Percentiles rank a stretch among this genome's conserved stretches.
These are phyloP conservation scores for Xerus rutilus DNA, from an alignment of 2,797 vertebrate species.

Conservation along the genomic window DNA sequence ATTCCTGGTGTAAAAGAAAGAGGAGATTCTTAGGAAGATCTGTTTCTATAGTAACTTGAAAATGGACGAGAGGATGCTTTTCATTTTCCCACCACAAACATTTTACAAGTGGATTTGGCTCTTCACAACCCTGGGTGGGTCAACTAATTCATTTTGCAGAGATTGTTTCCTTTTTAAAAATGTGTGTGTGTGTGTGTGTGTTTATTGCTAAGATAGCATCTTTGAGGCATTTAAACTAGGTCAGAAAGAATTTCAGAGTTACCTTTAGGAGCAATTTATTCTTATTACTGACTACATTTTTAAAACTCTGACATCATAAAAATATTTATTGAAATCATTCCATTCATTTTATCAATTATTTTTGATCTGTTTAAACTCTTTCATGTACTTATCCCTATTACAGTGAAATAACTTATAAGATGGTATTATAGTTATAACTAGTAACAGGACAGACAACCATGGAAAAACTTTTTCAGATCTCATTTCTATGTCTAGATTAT, in stretches of 20 bases:
- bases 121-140: slow-evolving; percentile 4
- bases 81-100: slow-evolving; percentile 37
- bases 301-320: not conserved
- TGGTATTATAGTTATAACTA: not conserved
- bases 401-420: not conserved
- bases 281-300: not conserved
- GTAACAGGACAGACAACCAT: not conserved
- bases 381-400: not conserved
- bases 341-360: slow-evolving; percentile 25
- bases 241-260: slow-evolving; percentile 10
- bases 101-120: slow-evolving; percentile 74
- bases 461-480: not conserved
- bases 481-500: slow-evolving; percentile 8
- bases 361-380: slow-evolving; percentile 24
- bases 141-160: slow-evolving; percentile 72
- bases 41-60: slow-evolving; percentile 67
- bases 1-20: not conserved
- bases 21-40: slow-evolving; percentile 29
- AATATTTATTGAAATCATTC: slow-evolving; percentile 4
- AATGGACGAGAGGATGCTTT: slow-evolving; percentile 36
- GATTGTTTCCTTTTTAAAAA: slow-evolving; percentile 39
- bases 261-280: slow-evolving; percentile 49
- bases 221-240: slow-evolving; percentile 59
- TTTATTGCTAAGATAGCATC: slow-evolving; percentile 29
- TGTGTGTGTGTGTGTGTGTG: too few species aligned